A percentile compares a stretch with the other conserved stretches of the same genome.
Conservation (phyloP, 2,113 vertebrate genomes). For the Hyla sarda region DNA sequence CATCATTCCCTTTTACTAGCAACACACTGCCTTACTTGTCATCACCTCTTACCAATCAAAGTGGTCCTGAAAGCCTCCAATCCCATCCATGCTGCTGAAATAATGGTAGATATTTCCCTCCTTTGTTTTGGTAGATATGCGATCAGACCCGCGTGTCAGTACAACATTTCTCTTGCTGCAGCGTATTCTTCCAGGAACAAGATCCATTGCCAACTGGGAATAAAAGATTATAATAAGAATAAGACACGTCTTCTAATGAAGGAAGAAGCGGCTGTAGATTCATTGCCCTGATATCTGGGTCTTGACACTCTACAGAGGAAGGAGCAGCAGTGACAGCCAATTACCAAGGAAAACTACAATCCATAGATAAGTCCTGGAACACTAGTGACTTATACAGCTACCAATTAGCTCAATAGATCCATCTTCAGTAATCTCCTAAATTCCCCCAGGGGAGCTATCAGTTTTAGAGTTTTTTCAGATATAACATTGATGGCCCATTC, state of each 20-base stretch:
- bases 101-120: slow-evolving; percentile 78
- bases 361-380: neutral
- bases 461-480: too few relatives aligned
- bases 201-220: slow-evolving; percentile 77
- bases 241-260: neutral
- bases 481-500: too few relatives aligned
- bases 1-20: too few relatives aligned
- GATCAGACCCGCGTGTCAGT: slow-evolving; percentile 72
- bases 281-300: neutral
- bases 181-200: slow-evolving; percentile 78
- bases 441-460: too few relatives aligned
- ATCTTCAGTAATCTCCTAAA: too few relatives aligned
- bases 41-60: slow-evolving; percentile 81
- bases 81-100: slow-evolving; percentile 77
- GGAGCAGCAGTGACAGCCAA: neutral
- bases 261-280: neutral
- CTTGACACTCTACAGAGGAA: neutral
- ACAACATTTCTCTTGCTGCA: slow-evolving; percentile 75
- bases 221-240: neutral
- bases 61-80: slow-evolving; percentile 88
- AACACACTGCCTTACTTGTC: too few relatives aligned
- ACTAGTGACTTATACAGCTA: neutral
- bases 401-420: neutral
- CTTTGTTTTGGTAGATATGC: slow-evolving; percentile 66
- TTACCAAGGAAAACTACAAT: neutral